These are phyloP conservation scores for Sinocyclocheilus anophthalmus DNA, from an alignment of 2,113 vertebrate genomes.

Conservation along the genomic window DNA sequence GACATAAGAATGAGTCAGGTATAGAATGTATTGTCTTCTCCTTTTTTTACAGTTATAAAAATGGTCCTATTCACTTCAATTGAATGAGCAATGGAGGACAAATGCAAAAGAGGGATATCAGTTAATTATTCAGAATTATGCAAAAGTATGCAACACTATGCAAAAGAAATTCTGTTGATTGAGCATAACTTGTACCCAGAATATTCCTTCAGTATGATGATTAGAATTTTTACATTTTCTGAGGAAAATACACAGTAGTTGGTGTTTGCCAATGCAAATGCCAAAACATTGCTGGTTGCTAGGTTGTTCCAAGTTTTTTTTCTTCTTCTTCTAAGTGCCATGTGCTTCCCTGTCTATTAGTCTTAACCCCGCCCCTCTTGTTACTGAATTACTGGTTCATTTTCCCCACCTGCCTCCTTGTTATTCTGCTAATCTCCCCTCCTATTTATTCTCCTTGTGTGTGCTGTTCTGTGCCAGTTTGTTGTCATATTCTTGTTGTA, in stretches of 20 bases:
- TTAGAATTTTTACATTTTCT: not conserved
- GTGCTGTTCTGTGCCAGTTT: not conserved
- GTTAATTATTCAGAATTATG: not conserved
- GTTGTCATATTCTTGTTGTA: not conserved
- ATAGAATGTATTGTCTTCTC: too few species aligned
- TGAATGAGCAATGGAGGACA: not conserved
- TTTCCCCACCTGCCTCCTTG: not conserved
- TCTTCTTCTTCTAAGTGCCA: too few species aligned
- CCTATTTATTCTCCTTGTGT: not conserved
- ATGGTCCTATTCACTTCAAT: not conserved
- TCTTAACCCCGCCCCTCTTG: not conserved
- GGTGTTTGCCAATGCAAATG: not conserved
- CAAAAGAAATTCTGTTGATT: not conserved
- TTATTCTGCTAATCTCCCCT: not conserved
- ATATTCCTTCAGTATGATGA: not conserved
- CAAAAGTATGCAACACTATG: not conserved
- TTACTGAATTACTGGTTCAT: not conserved
- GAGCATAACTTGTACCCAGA: not conserved
- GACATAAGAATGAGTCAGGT: too few species aligned
- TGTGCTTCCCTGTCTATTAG: too few species aligned
- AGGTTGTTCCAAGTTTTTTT: not conserved
- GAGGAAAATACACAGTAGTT: not conserved
- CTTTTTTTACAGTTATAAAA: not conserved
- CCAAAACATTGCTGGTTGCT: not conserved
- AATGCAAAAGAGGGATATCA: not conserved